Evolutionary conservation across 2,797 vertebrate species (phyloP).

Genomic region (Melanogrammus aeglefinus): DNA sequence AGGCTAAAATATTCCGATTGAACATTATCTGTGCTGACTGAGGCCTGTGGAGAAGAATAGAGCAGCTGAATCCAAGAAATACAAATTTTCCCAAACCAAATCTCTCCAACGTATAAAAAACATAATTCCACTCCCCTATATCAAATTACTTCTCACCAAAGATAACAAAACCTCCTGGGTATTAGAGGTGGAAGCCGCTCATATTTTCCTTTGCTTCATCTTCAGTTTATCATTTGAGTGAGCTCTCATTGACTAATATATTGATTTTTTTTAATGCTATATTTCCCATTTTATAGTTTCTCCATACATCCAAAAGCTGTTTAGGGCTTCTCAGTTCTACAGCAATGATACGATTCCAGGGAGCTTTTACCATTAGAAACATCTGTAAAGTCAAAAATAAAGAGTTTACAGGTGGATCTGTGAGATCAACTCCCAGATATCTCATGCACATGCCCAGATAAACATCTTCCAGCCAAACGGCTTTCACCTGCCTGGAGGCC

Average conservation of each 20-base stretch:
- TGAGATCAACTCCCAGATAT: slow-evolving; percentile 35
- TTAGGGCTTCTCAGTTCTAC: slow-evolving; percentile 26
- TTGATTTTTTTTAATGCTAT: background rate
- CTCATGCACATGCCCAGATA: slow-evolving; percentile 70
- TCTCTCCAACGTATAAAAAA: no score
- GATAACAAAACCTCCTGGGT: no score
- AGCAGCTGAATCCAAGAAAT: no score
- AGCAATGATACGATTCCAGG: slow-evolving; percentile 43
- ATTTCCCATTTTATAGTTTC: slow-evolving; percentile 14
- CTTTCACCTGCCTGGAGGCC: slow-evolving; percentile 34
- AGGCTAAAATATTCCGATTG: no score
- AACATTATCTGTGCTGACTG: no score
- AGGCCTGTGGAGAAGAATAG: no score
- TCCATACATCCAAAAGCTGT: slow-evolving; percentile 37
- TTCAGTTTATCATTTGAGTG: no score
- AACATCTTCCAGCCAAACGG: slow-evolving; percentile 69
- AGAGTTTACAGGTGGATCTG: background rate
- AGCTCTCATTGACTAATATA: background rate
- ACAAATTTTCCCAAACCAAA: no score
- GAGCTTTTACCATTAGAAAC: fast-evolving
- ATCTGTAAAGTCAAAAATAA: slow-evolving; percentile 1
- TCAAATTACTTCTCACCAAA: no score
- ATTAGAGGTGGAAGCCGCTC: no score
- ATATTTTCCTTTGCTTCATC: no score
- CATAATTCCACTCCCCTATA: no score